These are phyloP conservation scores for Lineus longissimus DNA, from an alignment of 1,140 invertebrate species.

Conservation along the genomic window DNA sequence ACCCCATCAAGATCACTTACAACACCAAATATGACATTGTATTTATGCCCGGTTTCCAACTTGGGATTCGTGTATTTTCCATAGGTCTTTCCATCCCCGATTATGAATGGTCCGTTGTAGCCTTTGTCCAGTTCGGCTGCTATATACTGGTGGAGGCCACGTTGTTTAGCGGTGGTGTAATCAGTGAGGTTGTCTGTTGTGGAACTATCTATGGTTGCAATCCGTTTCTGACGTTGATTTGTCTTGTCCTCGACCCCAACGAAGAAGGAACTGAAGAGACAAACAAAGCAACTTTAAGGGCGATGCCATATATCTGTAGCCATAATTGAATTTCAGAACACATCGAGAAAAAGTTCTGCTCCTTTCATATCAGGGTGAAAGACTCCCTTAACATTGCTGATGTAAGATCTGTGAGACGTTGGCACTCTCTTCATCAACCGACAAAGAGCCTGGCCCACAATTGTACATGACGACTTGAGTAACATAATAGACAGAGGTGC, in stretches of 20 bases:
- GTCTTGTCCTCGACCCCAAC: no score
- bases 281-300: background rate
- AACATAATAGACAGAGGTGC: no score
- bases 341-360: background rate
- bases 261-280: background rate
- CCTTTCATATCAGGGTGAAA: background rate
- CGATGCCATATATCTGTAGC: background rate
- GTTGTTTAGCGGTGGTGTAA: background rate
- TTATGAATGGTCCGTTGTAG: background rate
- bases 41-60: background rate
- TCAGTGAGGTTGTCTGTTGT: background rate
- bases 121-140: background rate
- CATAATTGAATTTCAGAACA: background rate
- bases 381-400: background rate
- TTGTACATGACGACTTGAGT: no score
- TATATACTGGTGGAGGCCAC: background rate
- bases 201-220: background rate
- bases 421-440: no score
- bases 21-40: conserved; percentile 4
- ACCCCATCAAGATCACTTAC: background rate
- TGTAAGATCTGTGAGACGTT: no score
- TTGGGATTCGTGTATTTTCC: background rate
- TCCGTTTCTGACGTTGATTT: background rate
- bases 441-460: no score
- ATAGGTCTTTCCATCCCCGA: conserved; percentile 1